Evolutionary conservation across 2,888 invertebrate species (phyloP).

Genomic region (Elmis aenea): DNA sequence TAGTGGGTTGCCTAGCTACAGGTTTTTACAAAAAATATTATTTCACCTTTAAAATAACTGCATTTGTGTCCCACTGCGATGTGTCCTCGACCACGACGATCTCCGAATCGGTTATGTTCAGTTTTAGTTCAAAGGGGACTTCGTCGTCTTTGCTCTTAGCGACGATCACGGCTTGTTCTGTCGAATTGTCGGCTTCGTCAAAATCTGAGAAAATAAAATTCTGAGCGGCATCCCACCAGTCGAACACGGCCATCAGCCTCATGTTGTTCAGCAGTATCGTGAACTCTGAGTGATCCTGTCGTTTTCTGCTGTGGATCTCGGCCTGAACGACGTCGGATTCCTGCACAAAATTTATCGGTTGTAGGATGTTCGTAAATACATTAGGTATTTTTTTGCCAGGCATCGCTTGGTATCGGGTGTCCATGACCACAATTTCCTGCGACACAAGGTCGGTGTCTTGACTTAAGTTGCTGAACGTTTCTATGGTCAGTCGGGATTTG

Average conservation of each 20-base stretch:
- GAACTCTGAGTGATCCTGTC: slow-evolving; percentile 66
- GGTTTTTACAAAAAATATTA: too few species aligned
- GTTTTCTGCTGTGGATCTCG: slow-evolving; percentile 53
- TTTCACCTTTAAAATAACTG: slow-evolving; percentile 77
- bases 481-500: slow-evolving; percentile 79
- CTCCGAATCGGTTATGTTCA: slow-evolving; percentile 94
- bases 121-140: slow-evolving; percentile 71
- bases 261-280: slow-evolving; percentile 91
- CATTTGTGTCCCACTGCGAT: slow-evolving; percentile 83
- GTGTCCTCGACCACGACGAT: slow-evolving; percentile 90
- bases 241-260: slow-evolving; percentile 87
- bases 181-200: slow-evolving; percentile 28
- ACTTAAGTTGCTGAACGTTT: slow-evolving; percentile 80
- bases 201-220: slow-evolving; percentile 64
- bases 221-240: slow-evolving; percentile 84
- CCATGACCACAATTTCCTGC: slow-evolving; percentile 78
- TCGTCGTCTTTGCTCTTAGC: slow-evolving; percentile 25
- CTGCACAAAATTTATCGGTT: slow-evolving; percentile 51
- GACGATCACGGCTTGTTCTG: slow-evolving; percentile 3
- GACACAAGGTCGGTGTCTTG: slow-evolving; percentile 92
- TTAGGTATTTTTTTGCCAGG: slow-evolving; percentile 71
- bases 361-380: slow-evolving; percentile 83
- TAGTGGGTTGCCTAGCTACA: too few species aligned
- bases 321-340: slow-evolving; percentile 39
- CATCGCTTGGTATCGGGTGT: slow-evolving; percentile 64